Percentiles rank a stretch among this genome's conserved stretches.
These are phyloP conservation scores for Gadus macrocephalus DNA, from an alignment of 2,113 vertebrate species.

Conservation along the genomic window DNA sequence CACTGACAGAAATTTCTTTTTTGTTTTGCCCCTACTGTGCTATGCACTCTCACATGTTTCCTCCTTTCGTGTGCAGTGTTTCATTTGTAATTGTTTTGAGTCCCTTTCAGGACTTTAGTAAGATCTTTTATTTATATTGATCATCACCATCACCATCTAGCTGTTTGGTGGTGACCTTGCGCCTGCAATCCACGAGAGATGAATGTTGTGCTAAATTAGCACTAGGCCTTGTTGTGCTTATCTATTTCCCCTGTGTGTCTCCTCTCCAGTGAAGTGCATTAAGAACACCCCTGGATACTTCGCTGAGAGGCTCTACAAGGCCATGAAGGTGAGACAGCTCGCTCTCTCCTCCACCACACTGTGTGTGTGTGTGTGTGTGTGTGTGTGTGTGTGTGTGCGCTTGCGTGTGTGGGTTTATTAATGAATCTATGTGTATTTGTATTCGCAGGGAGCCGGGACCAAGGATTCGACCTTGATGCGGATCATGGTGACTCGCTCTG, in stretches of 20 bases:
- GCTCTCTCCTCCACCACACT: too few relatives aligned
- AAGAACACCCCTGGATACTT: slow-evolving; percentile 91
- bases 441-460: slow-evolving; percentile 83
- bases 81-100: background rate
- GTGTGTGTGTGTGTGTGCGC: background rate
- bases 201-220: background rate
- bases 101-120: background rate
- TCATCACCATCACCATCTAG: background rate
- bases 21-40: background rate
- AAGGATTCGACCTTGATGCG: slow-evolving; percentile 92
- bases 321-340: slow-evolving; percentile 84
- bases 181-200: background rate
- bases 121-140: background rate
- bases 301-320: slow-evolving; percentile 90
- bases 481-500: slow-evolving; percentile 93
- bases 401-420: too few relatives aligned
- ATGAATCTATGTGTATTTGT: too few relatives aligned
- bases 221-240: background rate
- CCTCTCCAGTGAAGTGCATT: slow-evolving; percentile 89
- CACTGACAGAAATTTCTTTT: slow-evolving; percentile 13
- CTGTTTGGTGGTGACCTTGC: background rate
- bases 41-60: background rate
- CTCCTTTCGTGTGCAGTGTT: slow-evolving; percentile 5
- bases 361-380: slow-evolving; percentile 8
- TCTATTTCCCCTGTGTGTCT: slow-evolving; percentile 19